Evolutionary conservation across 2,113 vertebrate species (phyloP).

Genomic region (Myiagra hebetior): DNA sequence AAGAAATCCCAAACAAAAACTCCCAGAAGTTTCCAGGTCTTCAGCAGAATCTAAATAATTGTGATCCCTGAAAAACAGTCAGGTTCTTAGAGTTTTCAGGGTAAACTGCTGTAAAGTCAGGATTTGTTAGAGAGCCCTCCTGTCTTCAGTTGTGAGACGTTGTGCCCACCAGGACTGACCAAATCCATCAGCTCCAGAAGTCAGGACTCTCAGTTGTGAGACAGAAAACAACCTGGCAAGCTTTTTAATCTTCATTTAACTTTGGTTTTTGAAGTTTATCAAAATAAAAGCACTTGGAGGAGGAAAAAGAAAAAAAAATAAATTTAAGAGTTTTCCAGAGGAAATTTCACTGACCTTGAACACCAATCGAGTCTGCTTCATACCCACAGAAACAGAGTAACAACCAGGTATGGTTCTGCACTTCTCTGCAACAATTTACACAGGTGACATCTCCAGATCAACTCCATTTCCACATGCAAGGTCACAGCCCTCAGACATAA

Average conservation of each 20-base stretch:
- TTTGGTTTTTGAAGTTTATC: not conserved
- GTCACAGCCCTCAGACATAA: not conserved
- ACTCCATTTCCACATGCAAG: not conserved
- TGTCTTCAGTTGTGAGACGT: not conserved
- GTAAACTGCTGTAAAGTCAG: not conserved
- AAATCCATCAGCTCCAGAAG: not conserved
- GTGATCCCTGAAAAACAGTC: not conserved
- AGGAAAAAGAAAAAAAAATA: not conserved
- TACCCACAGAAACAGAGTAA: not conserved
- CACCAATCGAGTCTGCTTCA: not conserved
- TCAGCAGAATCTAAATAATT: not conserved
- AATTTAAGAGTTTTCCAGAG: not conserved
- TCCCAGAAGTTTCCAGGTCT: not conserved
- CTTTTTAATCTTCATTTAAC: not conserved
- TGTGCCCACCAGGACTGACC: not conserved
- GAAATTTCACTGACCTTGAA: not conserved
- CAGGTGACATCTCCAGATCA: not conserved
- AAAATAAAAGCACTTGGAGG: not conserved
- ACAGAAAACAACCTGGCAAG: not conserved
- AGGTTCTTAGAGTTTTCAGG: not conserved
- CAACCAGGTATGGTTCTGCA: not conserved
- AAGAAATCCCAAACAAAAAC: not conserved
- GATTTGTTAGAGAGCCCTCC: not conserved
- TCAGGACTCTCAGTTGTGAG: not conserved
- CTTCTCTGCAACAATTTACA: not conserved